A percentile compares a stretch with the other conserved stretches of the same genome.
Evolutionary conservation across 2,888 invertebrate genomes (phyloP).

Genomic region (Ophion ellenae): DNA sequence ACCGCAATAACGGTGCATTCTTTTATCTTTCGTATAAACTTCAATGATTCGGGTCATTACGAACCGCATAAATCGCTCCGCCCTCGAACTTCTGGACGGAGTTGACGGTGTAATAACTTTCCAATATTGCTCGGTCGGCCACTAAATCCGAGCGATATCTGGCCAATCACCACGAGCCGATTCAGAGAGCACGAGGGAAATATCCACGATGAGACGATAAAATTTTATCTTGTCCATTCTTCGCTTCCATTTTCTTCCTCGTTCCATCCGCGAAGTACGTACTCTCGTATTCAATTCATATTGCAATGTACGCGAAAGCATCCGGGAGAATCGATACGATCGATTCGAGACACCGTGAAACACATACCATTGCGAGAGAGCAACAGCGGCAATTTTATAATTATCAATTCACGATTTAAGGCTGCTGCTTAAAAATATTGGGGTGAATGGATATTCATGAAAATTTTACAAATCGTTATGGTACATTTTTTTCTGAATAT

Average conservation of each 20-base stretch:
- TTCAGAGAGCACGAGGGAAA: constrained; percentile 6
- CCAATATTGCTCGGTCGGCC: constrained; percentile 13
- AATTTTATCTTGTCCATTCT: constrained; percentile 27
- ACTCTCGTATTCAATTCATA: neutral
- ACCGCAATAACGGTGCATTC: too few relatives aligned
- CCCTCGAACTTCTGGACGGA: neutral
- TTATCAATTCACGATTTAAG: neutral
- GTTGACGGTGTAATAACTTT: constrained; percentile 1
- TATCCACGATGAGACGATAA: constrained; percentile 31
- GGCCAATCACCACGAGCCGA: constrained; percentile 28
- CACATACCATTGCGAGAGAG: neutral
- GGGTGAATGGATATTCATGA: too few relatives aligned
- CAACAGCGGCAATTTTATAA: neutral
- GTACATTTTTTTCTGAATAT: too few relatives aligned
- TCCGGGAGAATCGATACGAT: constrained; percentile 22
- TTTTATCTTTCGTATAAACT: too few relatives aligned
- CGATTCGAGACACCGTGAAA: constrained; percentile 1
- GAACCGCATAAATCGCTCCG: too few relatives aligned
- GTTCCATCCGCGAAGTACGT: neutral
- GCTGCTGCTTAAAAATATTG: too few relatives aligned
- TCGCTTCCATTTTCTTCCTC: constrained; percentile 4
- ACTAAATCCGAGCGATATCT: constrained; percentile 4
- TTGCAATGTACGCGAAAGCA: neutral
- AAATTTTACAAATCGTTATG: too few relatives aligned
- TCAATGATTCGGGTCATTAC: too few relatives aligned